Conservation (phyloP, 2,797 vertebrate genomes). For the Fringilla coelebs region DNA sequence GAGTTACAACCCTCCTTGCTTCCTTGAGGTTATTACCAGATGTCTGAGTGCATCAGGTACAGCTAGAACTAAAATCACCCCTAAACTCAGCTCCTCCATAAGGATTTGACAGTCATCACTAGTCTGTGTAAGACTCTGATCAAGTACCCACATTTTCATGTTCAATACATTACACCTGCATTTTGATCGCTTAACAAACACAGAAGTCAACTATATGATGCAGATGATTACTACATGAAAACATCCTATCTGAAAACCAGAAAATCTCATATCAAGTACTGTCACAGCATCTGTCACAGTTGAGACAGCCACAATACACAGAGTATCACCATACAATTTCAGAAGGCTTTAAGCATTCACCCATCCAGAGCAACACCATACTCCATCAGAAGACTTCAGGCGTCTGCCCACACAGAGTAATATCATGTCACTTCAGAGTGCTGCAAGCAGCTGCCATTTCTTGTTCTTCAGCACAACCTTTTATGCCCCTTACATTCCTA, state of each 20-base stretch:
- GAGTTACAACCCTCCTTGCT: background rate
- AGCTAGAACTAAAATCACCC: background rate
- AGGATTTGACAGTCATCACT: background rate
- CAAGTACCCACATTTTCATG: background rate
- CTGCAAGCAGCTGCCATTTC: background rate
- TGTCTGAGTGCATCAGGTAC: background rate
- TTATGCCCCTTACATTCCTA: background rate
- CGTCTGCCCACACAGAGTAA: too few relatives aligned
- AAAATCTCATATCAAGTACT: background rate
- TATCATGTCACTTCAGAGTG: rapidly evolving
- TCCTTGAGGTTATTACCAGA: background rate
- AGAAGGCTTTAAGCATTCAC: background rate
- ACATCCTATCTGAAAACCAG: background rate
- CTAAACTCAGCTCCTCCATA: background rate
- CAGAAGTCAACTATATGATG: background rate
- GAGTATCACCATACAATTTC: background rate
- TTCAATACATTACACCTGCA: background rate
- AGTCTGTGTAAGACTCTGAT: background rate
- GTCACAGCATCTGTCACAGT: background rate
- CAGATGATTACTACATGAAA: background rate
- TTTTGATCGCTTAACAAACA: background rate
- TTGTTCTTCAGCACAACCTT: background rate
- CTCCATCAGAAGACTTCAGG: background rate
- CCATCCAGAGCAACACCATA: background rate
- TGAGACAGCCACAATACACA: background rate